Conservation (phyloP, 2,888 invertebrate genomes). For the Tenodera sinensis region DNA sequence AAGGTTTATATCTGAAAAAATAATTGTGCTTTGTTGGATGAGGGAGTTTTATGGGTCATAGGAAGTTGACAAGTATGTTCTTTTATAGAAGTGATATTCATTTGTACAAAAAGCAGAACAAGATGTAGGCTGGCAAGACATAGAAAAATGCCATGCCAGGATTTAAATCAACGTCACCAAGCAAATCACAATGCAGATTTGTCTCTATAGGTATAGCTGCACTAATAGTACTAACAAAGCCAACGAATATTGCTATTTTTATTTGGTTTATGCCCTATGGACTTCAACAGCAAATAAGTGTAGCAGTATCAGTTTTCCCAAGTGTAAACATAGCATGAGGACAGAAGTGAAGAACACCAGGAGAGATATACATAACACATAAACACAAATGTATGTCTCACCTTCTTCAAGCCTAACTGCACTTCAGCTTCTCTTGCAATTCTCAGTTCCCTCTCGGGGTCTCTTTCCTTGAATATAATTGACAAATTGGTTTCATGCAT, state of each 20-base stretch:
- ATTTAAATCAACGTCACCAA: background rate
- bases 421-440: constrained; percentile 9
- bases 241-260: background rate
- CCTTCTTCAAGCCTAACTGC: background rate
- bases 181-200: background rate
- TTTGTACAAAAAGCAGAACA: no score
- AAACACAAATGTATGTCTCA: background rate
- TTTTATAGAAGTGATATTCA: no score
- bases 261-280: background rate
- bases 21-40: no score
- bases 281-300: no score
- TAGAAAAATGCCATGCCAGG: background rate
- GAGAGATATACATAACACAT: background rate
- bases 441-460: constrained; percentile 12
- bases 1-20: no score
- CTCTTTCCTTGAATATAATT: constrained; percentile 14
- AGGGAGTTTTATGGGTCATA: no score
- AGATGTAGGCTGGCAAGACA: background rate
- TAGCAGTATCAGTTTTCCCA: background rate
- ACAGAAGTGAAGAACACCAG: background rate
- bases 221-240: background rate
- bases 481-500: constrained; percentile 14
- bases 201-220: background rate
- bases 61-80: no score
- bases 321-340: background rate